These are phyloP conservation scores for Pteruthius melanotis DNA, from an alignment of 2,113 vertebrate species.

Conservation along the genomic window DNA sequence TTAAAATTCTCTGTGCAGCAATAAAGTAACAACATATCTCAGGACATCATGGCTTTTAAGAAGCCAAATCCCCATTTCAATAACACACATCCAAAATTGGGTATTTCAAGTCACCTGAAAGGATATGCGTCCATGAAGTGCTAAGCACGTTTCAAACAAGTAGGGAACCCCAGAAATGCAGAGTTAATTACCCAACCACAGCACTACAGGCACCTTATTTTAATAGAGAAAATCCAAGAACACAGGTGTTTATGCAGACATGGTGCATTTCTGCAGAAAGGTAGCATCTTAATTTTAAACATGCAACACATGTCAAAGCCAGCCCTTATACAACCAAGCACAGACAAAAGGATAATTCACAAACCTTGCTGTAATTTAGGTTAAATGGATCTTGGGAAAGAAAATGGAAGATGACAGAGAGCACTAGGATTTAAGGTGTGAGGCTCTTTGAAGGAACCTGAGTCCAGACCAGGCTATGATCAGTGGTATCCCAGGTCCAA, in stretches of 20 bases:
- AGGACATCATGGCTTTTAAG: neutral
- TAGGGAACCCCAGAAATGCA: neutral
- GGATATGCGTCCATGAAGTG: neutral
- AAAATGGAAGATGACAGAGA: neutral
- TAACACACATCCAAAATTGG: neutral
- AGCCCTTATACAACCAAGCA: neutral
- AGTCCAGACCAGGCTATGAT: neutral
- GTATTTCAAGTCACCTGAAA: neutral
- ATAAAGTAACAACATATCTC: neutral
- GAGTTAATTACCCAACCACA: neutral
- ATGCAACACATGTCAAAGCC: neutral
- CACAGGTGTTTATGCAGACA: neutral
- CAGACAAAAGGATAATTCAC: neutral
- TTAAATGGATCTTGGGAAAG: neutral
- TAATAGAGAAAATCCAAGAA: neutral
- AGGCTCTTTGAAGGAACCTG: neutral
- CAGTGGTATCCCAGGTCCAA: neutral
- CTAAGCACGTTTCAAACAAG: neutral
- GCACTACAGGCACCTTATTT: neutral
- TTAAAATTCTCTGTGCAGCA: neutral
- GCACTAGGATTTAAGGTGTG: neutral
- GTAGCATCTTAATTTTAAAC: neutral
- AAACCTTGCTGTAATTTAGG: neutral
- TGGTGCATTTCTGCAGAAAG: neutral
- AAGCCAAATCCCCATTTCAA: neutral